Base-by-base conservation (phyloP, 2,113 vertebrate genomes). In the Aramus guarauna region DNA sequence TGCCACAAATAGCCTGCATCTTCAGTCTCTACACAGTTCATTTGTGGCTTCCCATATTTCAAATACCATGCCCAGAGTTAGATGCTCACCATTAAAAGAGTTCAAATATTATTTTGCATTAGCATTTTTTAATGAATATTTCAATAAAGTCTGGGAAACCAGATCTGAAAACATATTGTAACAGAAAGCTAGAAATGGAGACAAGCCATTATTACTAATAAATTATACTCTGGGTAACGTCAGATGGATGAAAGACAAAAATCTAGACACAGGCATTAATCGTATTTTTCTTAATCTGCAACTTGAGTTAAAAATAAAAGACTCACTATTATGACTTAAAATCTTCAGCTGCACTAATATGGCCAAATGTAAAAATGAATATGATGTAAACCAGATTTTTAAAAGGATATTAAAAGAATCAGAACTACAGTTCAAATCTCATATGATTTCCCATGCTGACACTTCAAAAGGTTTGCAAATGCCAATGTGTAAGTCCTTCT, bases 381-480 rank as follows among this genome's bases (percentile, higher is more conserved):
- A 75, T 72, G 64, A 90, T 84, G 41, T 66, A 92, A 96, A 95
- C 27, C 59, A 94, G 60, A 93, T 91, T 90, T 91, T 91, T 6
- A 39, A 87, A 93, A 92, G 60, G 64, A 91, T 94, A 93, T 92
- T 92, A 92, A 94, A 90, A 81, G 60, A 83, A 74, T 92, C 69
- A 96, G 43, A 92, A 77, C 17, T 92, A 48, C n/a, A 75, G 66
- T 92, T 96, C 52, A 72, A 88, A 89, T 81, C 43, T 69, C 67
- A 3, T 19, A 71, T 43, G 36, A 88, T 85, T 88, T 88, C 68
- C 56, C 60, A 84, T 71, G 68, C 47, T 92, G 76, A 86, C 47
- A 87, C 36, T 92, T 94, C 90, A 94, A 88, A 88, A 88, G 55
- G 41, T 21, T 94, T 72, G 43, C 23, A 92, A 88, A 85, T 72